phyloP scores from a whole-genome alignment of 2,888 invertebrate genomes.

The Stictocephala bisonia region DNA sequence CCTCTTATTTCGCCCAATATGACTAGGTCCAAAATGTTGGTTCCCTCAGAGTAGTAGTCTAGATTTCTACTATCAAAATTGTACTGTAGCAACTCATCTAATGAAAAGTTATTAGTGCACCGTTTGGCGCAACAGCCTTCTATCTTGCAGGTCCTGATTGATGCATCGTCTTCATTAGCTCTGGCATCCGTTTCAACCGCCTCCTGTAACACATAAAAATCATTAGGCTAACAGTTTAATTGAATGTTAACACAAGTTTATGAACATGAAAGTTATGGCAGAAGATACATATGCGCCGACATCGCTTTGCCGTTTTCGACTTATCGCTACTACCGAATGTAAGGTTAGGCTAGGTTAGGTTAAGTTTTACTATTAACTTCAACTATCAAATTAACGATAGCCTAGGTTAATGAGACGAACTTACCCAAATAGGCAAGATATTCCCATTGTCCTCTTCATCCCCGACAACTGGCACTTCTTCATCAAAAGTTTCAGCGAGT shows the following conservation, averaged over 20 bases:
- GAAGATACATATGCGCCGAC: no score
- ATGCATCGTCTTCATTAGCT: conserved; percentile 22
- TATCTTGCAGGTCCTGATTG: conserved; percentile 26
- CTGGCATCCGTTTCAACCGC: conserved; percentile 22
- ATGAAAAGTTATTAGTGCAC: conserved; percentile 9
- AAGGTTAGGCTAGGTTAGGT: no score
- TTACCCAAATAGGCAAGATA: no score
- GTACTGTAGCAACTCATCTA: conserved; percentile 20
- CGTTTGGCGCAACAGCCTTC: conserved; percentile 28
- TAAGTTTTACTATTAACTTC: neutral
- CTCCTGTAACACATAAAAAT: conserved; percentile 12
- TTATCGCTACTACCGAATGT: no score
- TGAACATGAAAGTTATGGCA: conserved; percentile 1
- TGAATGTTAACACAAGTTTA: conserved; percentile 14
- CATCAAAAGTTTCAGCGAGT: no score
- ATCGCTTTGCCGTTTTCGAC: no score
- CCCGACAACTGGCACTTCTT: no score
- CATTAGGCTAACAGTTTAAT: conserved; percentile 19
- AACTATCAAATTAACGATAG: conserved; percentile 13
- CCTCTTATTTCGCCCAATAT: conserved; percentile 6
- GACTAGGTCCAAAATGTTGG: conserved; percentile 23
- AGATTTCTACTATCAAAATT: conserved; percentile 31
- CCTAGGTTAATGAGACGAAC: no score
- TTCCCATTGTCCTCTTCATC: no score
- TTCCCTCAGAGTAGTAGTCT: conserved; percentile 23